Percentiles rank a stretch among this genome's conserved stretches.
These are phyloP conservation scores for Cheilinus undulatus DNA, from an alignment of 2,113 vertebrate species.

Conservation along the genomic window DNA sequence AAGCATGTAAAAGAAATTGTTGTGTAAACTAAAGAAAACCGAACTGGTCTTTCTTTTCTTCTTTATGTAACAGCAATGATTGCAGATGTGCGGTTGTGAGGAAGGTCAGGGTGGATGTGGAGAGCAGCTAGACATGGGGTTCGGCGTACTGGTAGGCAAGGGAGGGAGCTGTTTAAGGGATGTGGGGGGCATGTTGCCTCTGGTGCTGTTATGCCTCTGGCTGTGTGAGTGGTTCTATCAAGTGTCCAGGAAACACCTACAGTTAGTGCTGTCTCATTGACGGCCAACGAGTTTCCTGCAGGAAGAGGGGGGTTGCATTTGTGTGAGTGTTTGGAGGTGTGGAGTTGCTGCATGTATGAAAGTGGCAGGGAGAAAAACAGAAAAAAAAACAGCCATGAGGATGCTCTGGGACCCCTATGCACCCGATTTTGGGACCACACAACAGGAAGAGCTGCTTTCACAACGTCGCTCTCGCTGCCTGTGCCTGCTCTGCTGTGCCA, in stretches of 20 bases:
- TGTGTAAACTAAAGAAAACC: neutral
- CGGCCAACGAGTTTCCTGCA: constrained; percentile 78
- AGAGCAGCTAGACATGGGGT: constrained; percentile 59
- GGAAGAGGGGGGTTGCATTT: constrained; percentile 25
- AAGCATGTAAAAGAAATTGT: neutral
- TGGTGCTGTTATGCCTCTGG: constrained; percentile 1
- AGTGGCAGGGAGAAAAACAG: constrained; percentile 13
- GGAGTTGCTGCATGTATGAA: constrained; percentile 49
- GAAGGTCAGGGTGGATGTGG: constrained; percentile 65
- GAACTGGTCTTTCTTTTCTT: neutral
- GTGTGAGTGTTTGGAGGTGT: constrained; percentile 28
- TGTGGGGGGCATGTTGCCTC: constrained; percentile 6
- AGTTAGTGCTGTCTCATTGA: constrained; percentile 84
- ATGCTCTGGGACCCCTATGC: constrained; percentile 65
- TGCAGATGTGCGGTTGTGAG: constrained; percentile 55
- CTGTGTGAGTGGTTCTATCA: constrained; percentile 36
- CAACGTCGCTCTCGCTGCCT: constrained; percentile 59
- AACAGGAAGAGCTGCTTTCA: constrained; percentile 82
- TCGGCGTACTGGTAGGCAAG: constrained; percentile 8
- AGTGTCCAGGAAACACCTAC: constrained; percentile 77
- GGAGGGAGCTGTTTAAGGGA: constrained; percentile 19
- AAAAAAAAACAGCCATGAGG: constrained; percentile 55
- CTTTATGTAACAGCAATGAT: constrained; percentile 58
- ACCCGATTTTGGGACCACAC: constrained; percentile 55
- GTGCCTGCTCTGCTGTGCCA: constrained; percentile 39